Evolutionary conservation across 2,888 invertebrate genomes (phyloP), one percentile per base, ranked within the genome.

Genomic region (Leistus spinibarbis): DNA sequence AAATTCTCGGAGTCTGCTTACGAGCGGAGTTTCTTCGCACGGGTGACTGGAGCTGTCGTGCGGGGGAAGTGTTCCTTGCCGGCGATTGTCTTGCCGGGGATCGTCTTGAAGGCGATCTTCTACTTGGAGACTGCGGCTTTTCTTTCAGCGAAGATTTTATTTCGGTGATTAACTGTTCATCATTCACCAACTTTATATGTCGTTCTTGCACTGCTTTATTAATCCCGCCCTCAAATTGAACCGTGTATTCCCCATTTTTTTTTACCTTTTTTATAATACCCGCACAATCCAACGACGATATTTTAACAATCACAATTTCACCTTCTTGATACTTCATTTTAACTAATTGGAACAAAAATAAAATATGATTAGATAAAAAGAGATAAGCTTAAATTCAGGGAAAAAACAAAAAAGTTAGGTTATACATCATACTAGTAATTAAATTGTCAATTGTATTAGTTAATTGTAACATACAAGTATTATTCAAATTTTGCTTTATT

Each of bases 251-350:
- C 1, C 75, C 75, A 17, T 53, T 54, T 16, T 54, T 63, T 19
- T 19, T 63, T 9, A 17, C 40, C 54, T 24, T 16, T 63, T 69
- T 64, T 69, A 75, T 69, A 19, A 63, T 19, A n/a, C 68, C 75
- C 24, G 54, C 17, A 24, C 68, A 24, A 13, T 54, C 27, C n/a
- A 75, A 40, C 5, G 56, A 54, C 3, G 23, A 22, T 13, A 69
- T n/a, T 27, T 54, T 69, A 10, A 68, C 68, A 7, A 63, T 54
- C 54, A 75, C 75, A 19, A 54, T 10, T 63, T 68, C 63, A 13
- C 75, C 75, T 56, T 69, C 22, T 64, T 53, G 54, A 16, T 22
- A 75, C 22, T 75, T 75, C 75, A 75, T 75, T 23, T 75, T 56
- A n/a, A 19, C n/a, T 20, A 27, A 23, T n/a, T 53, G 13, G 5